phyloP scores from a whole-genome alignment of 2,888 invertebrate genomes.

The Drosophila imparisetae region DNA sequence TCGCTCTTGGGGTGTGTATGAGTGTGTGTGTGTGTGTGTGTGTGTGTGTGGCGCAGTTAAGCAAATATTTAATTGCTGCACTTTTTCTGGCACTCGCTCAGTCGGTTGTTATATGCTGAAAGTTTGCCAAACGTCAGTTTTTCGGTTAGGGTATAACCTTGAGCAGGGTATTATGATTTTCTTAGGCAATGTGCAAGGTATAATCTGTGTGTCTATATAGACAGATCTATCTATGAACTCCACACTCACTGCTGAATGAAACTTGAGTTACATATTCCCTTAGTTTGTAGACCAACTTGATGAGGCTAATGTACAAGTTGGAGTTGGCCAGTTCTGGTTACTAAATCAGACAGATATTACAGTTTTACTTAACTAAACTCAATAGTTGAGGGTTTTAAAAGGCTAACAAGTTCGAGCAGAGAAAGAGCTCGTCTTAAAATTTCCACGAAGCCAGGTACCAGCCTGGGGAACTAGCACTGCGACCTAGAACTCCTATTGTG shows the following conservation, averaged over 20 bases:
- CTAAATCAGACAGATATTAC: not conserved
- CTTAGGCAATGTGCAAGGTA: not conserved
- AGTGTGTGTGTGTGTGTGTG: conserved; percentile 11
- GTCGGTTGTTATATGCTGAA: conserved; percentile 51
- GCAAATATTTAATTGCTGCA: conserved; percentile 84
- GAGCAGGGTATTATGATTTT: not conserved
- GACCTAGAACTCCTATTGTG: fast-evolving
- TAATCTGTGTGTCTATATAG: not conserved
- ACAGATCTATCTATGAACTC: not conserved
- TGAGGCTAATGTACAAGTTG: no score
- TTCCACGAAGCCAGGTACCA: no score
- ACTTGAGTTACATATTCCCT: not conserved
- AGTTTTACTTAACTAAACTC: no score
- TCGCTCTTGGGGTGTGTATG: conserved; percentile 1
- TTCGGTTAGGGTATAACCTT: conserved; percentile 5
- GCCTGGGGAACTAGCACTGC: no score
- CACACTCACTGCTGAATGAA: not conserved
- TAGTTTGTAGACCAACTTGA: not conserved
- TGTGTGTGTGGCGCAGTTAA: conserved; percentile 74
- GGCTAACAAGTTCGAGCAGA: no score
- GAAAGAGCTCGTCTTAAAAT: no score
- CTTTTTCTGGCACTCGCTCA: conserved; percentile 67
- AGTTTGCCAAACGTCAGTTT: conserved; percentile 67
- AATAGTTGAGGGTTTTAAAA: no score
- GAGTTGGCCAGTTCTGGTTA: not conserved